phyloP scores from a whole-genome alignment of 2,888 invertebrate species.

The Cosmorhoe ocellata region DNA sequence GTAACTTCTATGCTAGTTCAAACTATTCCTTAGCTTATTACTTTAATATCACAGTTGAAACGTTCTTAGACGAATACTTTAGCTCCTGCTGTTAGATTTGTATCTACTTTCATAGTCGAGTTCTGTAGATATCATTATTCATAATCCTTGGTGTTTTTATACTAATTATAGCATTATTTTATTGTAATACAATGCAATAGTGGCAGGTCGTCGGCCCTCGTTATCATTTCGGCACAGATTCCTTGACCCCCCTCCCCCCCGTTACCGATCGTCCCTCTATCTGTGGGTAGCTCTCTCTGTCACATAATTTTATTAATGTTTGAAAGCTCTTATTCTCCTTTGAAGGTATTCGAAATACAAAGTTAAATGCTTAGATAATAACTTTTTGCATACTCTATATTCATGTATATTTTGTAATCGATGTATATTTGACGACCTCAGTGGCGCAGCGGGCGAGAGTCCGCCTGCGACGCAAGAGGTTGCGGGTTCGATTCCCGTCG shows the following conservation, averaged over 20 bases:
- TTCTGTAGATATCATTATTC: not conserved
- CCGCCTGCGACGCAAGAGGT: too few relatives aligned
- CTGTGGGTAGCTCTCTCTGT: conserved; percentile 29
- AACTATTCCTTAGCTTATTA: too few relatives aligned
- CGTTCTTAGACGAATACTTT: not conserved
- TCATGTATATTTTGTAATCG: too few relatives aligned
- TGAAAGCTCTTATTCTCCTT: conserved; percentile 11
- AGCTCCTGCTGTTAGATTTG: too few relatives aligned
- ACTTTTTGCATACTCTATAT: too few relatives aligned
- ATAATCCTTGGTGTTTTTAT: conserved; percentile 33
- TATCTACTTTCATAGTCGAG: too few relatives aligned
- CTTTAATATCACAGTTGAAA: not conserved
- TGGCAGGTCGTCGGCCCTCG: conserved; percentile 65
- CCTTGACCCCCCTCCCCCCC: conserved; percentile 63
- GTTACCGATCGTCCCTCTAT: conserved; percentile 40
- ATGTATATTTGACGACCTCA: not conserved
- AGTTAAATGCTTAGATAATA: too few relatives aligned
- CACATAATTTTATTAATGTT: conserved; percentile 15
- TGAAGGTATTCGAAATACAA: conserved; percentile 3
- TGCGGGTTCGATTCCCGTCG: too few relatives aligned
- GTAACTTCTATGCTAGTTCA: too few relatives aligned
- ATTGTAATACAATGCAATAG: conserved; percentile 32
- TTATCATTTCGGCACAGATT: conserved; percentile 81
- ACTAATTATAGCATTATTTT: conserved; percentile 42
- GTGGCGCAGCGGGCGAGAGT: too few relatives aligned